Evolutionary conservation across 2,797 vertebrate species (phyloP).

Genomic region (Lepidocolaptes lacrymiger): DNA sequence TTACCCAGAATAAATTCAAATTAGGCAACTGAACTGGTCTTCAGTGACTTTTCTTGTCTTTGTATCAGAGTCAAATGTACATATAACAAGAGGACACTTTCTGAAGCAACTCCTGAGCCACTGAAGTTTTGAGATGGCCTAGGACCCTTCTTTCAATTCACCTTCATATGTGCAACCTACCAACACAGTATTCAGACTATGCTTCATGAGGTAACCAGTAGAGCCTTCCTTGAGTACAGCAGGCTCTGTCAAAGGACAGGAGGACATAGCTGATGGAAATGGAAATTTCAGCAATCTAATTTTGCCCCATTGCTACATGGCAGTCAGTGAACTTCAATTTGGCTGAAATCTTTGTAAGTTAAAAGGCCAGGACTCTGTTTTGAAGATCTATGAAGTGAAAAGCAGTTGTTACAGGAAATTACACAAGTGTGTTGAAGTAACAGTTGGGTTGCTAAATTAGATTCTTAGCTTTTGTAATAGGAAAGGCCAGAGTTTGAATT

Average conservation of each 20-base stretch:
- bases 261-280: background rate
- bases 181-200: background rate
- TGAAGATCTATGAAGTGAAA: background rate
- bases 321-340: background rate
- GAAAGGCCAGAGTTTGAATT: background rate
- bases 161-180: background rate
- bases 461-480: constrained; percentile 7
- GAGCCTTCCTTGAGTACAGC: background rate
- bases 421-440: background rate
- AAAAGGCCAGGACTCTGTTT: background rate
- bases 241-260: background rate
- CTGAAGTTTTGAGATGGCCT: background rate
- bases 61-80: background rate
- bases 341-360: background rate
- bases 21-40: background rate
- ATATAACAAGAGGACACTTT: background rate
- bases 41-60: background rate
- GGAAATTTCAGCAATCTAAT: background rate
- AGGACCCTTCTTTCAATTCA: background rate
- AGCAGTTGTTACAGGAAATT: constrained; percentile 20
- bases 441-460: constrained; percentile 11
- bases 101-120: background rate
- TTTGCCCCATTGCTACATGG: background rate
- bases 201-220: background rate
- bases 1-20: background rate